Evolutionary conservation across 92 coral and sea anemone species (phyloP), one percentile per base, ranked within the genome.

Genomic region (Isaurus tuberculatus): DNA sequence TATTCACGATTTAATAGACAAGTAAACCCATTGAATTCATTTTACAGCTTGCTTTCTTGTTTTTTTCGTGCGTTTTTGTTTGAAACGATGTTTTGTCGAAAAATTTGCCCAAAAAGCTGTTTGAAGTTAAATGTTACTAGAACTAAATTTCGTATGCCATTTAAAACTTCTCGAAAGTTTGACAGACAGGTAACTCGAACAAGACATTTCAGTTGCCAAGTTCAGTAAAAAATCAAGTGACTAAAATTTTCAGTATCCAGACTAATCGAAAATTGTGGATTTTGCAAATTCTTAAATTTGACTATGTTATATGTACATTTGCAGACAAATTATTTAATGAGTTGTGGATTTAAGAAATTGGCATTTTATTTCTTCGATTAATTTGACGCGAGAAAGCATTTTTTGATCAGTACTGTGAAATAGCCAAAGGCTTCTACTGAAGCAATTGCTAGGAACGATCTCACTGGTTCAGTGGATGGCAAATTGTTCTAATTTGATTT

Each of bases 261-360:
- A 26, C 78, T 43, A 25, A 23, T 15, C 6, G 1, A 55, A 55
- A 15, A 17, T 31, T 72, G 19, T 44, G 16, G 55, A 72, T 55
- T 23, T 43, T 23, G 29, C 17, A 44, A 26, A 43, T 25, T 14
- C 9, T 6, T 5, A 32, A 7, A 25, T 44, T 44, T 25, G 43
- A 15, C 11, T 33, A 70, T 34, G 74, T 25, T 44, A 11, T 43
- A 72, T 44, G 58, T 72, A 72, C 78, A 72, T 27, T 22, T 72
- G 37, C 37, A 26, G 57, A n/a, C 44, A 72, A 72, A 72, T 72
- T 72, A 72, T 27, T 60, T 42, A 72, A 72, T 44, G 34, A 15
- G 26, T 29, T 63, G 69, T 26, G 36, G 29, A 22, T 26, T 25
- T 63, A 20, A 40, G 46, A 13, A 25, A 1, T 26, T 8, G 60